phyloP scores from a whole-genome alignment of 2,888 invertebrate species.

The Catocala sponsa region DNA sequence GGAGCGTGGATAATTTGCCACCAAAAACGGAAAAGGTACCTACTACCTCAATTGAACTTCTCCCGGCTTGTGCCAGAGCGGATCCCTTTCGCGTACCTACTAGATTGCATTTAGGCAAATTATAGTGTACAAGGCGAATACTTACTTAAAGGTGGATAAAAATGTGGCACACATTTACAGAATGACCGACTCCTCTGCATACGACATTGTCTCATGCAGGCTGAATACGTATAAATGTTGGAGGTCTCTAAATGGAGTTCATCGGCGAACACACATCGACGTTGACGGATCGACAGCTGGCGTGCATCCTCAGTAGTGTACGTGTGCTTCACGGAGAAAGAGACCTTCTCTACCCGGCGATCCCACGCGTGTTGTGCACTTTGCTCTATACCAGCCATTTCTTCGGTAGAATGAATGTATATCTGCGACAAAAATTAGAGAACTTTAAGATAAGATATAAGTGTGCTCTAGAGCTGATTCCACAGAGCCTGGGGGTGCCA shows the following conservation, averaged over 20 bases:
- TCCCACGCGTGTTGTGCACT: constrained; percentile 92
- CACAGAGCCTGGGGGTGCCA: no score
- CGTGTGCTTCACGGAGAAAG: constrained; percentile 92
- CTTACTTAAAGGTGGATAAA: constrained; percentile 89
- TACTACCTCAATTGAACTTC: no score
- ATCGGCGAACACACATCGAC: constrained; percentile 91
- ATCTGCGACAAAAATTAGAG: constrained; percentile 67
- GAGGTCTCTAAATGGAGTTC: constrained; percentile 90
- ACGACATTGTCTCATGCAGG: constrained; percentile 92
- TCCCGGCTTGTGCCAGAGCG: no score
- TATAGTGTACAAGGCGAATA: constrained; percentile 16
- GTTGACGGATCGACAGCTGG: constrained; percentile 90
- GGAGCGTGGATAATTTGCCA: no score
- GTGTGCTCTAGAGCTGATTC: no score
- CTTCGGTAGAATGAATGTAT: constrained; percentile 91
- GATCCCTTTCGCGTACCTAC: no score
- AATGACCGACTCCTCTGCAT: constrained; percentile 89
- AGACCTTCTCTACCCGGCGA: constrained; percentile 87
- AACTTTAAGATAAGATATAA: no score
- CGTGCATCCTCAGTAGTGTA: constrained; percentile 93
- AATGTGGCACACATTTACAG: constrained; percentile 92
- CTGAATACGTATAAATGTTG: constrained; percentile 90
- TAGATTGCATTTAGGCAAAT: no score
- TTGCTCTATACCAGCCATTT: constrained; percentile 91
- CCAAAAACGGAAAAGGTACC: no score